Percentiles rank a stretch among this genome's conserved stretches.
Evolutionary conservation across 2,797 vertebrate species (phyloP).

Genomic region (Phalanger gymnotis): DNA sequence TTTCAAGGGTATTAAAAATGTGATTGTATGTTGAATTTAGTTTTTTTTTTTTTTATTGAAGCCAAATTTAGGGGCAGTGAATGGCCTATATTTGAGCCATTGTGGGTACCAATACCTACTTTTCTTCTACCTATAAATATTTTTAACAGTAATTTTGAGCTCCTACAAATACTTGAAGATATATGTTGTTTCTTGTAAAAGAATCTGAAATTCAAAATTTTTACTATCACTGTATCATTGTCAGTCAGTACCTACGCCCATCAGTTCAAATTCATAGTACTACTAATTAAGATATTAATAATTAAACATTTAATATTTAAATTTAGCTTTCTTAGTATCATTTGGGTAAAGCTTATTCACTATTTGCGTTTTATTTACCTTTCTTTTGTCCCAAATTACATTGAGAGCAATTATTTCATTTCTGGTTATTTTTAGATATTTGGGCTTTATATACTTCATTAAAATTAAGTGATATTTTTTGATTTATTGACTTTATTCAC

Average conservation of each 20-base stretch:
- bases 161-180: slow-evolving; percentile 20
- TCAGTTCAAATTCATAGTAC: not conserved
- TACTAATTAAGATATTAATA: not conserved
- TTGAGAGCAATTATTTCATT: not conserved
- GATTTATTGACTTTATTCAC: not conserved
- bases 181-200: not conserved
- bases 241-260: not conserved
- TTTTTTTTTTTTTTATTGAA: not conserved
- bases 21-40: not conserved
- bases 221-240: not conserved
- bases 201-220: slow-evolving; percentile 51
- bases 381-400: not conserved
- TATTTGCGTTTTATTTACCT: slow-evolving; percentile 3
- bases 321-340: not conserved
- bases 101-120: not conserved
- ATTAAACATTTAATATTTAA: not conserved
- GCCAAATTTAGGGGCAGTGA: not conserved
- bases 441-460: not conserved
- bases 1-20: not conserved
- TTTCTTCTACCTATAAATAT: slow-evolving; percentile 16
- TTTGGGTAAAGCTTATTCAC: not conserved
- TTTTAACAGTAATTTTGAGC: slow-evolving; percentile 16
- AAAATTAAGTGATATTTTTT: not conserved
- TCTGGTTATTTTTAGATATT: not conserved
- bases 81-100: not conserved